A percentile compares a stretch with the other conserved stretches of the same genome.
Evolutionary conservation across 2,888 invertebrate genomes (phyloP).

Genomic region (Chelonus formosanus): DNA sequence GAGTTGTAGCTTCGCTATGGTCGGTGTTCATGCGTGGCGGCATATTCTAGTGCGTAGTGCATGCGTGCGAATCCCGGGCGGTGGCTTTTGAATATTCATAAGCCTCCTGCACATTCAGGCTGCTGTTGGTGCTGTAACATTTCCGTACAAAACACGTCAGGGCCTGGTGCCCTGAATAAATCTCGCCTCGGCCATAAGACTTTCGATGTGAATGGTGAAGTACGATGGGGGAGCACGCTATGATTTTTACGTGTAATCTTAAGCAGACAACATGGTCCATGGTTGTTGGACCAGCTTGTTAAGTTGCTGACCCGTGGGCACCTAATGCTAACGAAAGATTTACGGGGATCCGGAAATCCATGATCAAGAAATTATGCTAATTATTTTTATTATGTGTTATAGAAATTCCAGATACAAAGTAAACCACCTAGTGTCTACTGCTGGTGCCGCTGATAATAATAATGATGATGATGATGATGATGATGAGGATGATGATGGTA

Average conservation of each 20-base stretch:
- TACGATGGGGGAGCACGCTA: constrained; percentile 42
- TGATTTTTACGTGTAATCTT: constrained; percentile 37
- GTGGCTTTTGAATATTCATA: constrained; percentile 43
- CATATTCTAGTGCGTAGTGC: constrained; percentile 28
- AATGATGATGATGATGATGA: neutral
- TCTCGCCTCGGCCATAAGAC: constrained; percentile 22
- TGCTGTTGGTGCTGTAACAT: constrained; percentile 23
- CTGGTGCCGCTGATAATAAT: neutral
- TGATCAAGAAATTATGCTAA: neutral
- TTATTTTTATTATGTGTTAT: neutral
- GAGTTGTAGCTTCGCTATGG: constrained; percentile 5
- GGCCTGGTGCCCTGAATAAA: constrained; percentile 37
- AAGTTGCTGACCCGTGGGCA: constrained; percentile 27
- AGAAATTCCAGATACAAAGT: neutral
- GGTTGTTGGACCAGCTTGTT: constrained; percentile 31
- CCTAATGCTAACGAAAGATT: constrained; percentile 21
- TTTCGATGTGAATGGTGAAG: constrained; percentile 26
- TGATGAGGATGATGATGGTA: constrained; percentile 25
- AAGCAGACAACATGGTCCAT: constrained; percentile 24
- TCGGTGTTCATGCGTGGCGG: constrained; percentile 21
- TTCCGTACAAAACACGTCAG: constrained; percentile 27
- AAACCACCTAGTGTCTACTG: too few relatives aligned
- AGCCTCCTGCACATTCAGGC: constrained; percentile 20
- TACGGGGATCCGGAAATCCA: constrained; percentile 32
- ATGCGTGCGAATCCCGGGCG: constrained; percentile 32